phyloP scores from a whole-genome alignment of 2,888 invertebrate genomes.

The Parnassius orleans region DNA sequence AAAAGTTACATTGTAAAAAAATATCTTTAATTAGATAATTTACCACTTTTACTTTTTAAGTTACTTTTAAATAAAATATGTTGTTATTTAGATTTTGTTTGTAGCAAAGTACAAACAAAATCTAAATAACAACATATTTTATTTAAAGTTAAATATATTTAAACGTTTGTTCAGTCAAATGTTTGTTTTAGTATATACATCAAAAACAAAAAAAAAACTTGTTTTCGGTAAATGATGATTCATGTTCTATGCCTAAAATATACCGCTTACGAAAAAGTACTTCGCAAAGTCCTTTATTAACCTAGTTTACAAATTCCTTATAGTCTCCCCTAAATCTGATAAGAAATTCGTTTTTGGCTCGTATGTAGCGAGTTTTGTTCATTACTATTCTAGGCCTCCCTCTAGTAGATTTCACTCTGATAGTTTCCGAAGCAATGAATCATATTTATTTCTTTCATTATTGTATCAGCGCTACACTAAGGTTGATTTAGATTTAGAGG shows the following conservation, averaged over 20 bases:
- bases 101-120: too few species aligned
- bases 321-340: conserved; percentile 66
- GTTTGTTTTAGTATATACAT: too few species aligned
- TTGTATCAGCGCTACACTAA: conserved; percentile 20
- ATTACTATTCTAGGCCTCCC: conserved; percentile 24
- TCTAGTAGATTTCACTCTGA: conserved; percentile 23
- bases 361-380: conserved; percentile 22
- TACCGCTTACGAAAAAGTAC: conserved; percentile 13
- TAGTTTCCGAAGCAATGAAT: conserved; percentile 29
- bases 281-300: conserved; percentile 59
- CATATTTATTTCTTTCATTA: conserved; percentile 28
- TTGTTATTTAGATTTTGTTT: too few species aligned
- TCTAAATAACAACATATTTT: too few species aligned
- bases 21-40: too few species aligned
- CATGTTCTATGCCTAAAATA: conserved; percentile 8
- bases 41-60: too few species aligned
- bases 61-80: too few species aligned
- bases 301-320: conserved; percentile 64
- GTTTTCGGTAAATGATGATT: conserved; percentile 15
- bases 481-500: conserved; percentile 17
- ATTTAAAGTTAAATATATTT: too few species aligned
- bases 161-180: too few species aligned
- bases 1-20: too few species aligned
- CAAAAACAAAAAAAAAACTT: conserved; percentile 1
- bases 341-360: conserved; percentile 54